Conservation (phyloP, 2,888 invertebrate species). For the Monopis laevigella region DNA sequence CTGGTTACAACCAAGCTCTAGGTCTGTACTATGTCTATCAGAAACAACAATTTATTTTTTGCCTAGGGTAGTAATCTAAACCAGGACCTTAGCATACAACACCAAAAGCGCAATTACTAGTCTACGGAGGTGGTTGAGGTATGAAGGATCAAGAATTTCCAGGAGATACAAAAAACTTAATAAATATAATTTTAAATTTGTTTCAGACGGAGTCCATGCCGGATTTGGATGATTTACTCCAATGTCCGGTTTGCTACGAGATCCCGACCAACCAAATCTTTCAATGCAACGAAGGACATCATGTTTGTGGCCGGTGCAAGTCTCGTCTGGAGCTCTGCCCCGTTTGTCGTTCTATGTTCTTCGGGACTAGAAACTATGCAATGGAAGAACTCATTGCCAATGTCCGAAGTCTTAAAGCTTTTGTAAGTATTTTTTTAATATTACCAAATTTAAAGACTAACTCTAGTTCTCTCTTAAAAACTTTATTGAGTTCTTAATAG, state of each 20-base stretch:
- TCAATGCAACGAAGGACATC: constrained; percentile 66
- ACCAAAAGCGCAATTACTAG: too few species aligned
- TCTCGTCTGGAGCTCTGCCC: constrained; percentile 56
- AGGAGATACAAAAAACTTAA: too few species aligned
- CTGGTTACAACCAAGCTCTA: too few species aligned
- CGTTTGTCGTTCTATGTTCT: constrained; percentile 57
- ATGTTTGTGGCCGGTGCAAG: constrained; percentile 62
- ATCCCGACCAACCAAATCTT: constrained; percentile 54
- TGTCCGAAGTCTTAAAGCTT: constrained; percentile 49
- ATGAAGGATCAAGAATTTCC: too few species aligned
- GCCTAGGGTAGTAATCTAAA: too few species aligned
- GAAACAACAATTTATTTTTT: too few species aligned
- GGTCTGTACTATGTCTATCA: too few species aligned
- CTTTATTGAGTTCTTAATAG: too few species aligned
- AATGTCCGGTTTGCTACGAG: constrained; percentile 69
- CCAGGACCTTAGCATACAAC: too few species aligned
- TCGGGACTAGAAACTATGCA: constrained; percentile 62
- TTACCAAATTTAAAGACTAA: too few species aligned
- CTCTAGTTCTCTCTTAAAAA: too few species aligned
- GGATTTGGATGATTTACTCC: constrained; percentile 61
- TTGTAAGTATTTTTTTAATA: constrained; percentile 51
- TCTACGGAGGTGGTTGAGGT: too few species aligned
- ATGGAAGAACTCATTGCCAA: constrained; percentile 63
- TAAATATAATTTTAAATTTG: constrained; percentile 12
- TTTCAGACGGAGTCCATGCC: constrained; percentile 46